These are phyloP conservation scores for Cranoglanis bouderius DNA, from an alignment of 2,113 vertebrate genomes.

Conservation along the genomic window DNA sequence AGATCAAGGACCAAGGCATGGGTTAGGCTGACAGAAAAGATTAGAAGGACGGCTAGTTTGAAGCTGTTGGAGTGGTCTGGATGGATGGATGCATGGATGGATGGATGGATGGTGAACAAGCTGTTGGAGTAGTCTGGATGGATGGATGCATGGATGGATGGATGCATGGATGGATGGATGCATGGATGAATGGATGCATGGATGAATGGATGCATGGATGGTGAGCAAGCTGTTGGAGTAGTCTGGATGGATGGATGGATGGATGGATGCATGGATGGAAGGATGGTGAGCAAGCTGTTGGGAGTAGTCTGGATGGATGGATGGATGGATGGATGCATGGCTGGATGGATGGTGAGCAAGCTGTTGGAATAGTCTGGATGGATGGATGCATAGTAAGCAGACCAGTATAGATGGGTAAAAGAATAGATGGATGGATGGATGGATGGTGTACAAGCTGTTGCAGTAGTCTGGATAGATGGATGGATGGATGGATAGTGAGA, in stretches of 20 bases:
- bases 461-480: no score
- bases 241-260: background rate
- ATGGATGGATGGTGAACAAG: background rate
- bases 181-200: background rate
- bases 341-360: background rate
- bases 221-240: background rate
- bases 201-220: background rate
- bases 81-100: background rate
- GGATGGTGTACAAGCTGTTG: no score
- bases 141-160: background rate
- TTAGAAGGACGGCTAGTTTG: no score
- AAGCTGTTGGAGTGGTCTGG: no score
- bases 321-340: background rate
- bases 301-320: background rate
- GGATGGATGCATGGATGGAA: background rate
- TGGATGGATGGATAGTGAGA: background rate
- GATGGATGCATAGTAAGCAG: background rate
- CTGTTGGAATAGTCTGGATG: background rate
- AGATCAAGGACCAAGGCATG: no score
- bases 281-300: background rate
- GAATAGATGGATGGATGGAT: background rate
- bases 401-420: background rate
- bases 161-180: background rate
- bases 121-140: background rate
- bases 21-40: no score